These are phyloP conservation scores for Polypterus senegalus DNA, from an alignment of 2,113 vertebrate genomes.

Conservation along the genomic window DNA sequence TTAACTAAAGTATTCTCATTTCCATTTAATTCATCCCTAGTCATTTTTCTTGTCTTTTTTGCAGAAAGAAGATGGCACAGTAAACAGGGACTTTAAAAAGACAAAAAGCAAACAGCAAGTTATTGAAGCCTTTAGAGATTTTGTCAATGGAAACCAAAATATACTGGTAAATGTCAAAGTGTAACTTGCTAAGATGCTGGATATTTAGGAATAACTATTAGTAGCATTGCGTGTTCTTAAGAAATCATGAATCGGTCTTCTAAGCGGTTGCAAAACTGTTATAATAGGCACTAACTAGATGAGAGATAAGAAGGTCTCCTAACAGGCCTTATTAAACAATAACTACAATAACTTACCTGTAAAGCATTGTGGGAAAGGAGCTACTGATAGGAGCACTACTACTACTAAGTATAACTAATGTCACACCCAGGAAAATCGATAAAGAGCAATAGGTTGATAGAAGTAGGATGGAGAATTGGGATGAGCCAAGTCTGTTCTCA, in stretches of 20 bases:
- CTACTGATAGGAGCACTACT: neutral
- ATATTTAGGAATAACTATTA: neutral
- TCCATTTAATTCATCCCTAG: too few relatives aligned
- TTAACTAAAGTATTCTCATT: too few relatives aligned
- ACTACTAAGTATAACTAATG: neutral
- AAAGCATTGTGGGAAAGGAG: neutral
- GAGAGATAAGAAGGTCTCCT: neutral
- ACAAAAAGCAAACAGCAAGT: slow-evolving; percentile 86
- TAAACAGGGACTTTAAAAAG: slow-evolving; percentile 96
- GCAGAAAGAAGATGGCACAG: slow-evolving; percentile 88
- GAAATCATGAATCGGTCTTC: slow-evolving; percentile 5
- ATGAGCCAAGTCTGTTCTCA: too few relatives aligned
- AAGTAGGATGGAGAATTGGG: too few relatives aligned
- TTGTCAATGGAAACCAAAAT: slow-evolving; percentile 76
- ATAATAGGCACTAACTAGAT: neutral
- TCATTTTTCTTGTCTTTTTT: neutral
- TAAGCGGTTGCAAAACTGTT: neutral
- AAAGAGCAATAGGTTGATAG: too few relatives aligned
- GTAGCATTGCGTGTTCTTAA: neutral
- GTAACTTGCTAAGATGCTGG: slow-evolving; percentile 4
- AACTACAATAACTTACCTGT: neutral
- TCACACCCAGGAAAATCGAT: too few relatives aligned
- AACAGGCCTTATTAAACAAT: neutral
- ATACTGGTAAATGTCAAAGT: slow-evolving; percentile 68
- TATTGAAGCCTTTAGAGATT: slow-evolving; percentile 71